Base-by-base conservation (phyloP, 2,113 vertebrate genomes). In the Megaceryle torquata region DNA sequence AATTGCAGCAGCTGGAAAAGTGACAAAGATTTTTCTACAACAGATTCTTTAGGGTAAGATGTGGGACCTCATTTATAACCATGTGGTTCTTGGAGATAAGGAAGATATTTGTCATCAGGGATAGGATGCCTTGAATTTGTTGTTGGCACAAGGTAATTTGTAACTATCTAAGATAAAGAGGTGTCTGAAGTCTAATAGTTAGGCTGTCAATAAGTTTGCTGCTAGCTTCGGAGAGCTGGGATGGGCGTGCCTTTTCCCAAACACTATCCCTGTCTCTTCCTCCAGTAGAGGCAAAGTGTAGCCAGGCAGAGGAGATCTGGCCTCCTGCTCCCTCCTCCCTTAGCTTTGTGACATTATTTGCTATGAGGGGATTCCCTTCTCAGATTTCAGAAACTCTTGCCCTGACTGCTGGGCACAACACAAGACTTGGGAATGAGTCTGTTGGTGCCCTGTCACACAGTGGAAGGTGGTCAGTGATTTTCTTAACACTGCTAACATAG, bases 141-240 rank as follows among this genome's bases (percentile, higher is more conserved):
- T 91, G 64, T 83, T 92, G 88, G 22, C 51, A 70, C 31, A 51
- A 71, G 31, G 51, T 60, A 86, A 82, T 95, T 91, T 95, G 71
- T 95, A 90, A 75, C 70, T 29, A 51, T 54, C 77, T 44, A 63
- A 88, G 92, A 84, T 88, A 89, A 86, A 83, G 53, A 83, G 53
- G 39, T 91, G 28, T 41, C 61, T 83, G 31, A 75, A 86, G 24
- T 46, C 18, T 84, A 11, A 33, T 15, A 31, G 79, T 22, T 26
- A 37, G 48, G 26, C 28, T 93, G 86, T 78, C 82, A 86, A 68
- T 76, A 60, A 24, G 20, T 3, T 0, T 81, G 67, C 84, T 3
- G 5, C 41, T 37, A 26, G 6, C 53, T 86, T 86, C 50, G 50
- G 13, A 39, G 74, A 37, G 31, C 28, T 3, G 13, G 24, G 18